Evolutionary conservation across 2,888 invertebrate species (phyloP), one percentile per base, ranked within the genome.

Genomic region (Cheilosia vernalis): DNA sequence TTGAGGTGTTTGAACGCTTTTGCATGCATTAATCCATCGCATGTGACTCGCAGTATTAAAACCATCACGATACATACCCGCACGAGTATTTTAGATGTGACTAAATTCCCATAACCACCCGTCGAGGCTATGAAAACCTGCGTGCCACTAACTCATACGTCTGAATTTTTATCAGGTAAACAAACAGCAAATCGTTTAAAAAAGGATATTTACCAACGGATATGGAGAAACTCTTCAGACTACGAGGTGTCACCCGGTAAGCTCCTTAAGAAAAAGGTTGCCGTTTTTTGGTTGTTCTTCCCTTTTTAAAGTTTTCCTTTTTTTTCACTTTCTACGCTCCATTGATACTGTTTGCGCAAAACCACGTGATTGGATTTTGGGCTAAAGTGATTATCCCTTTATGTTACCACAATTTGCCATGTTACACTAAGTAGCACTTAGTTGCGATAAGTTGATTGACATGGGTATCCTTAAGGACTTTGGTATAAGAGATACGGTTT

Each of bases 141-240:
- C 24, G 51, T 60, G 58, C 10, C 58, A 70, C 24, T 40, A 51
- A 49, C 40, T 24, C 49, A 60, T 60, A 51, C 13, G 51, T 40
- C 17, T 15, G 49, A 49, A 60, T 60, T 51, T 72, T 61, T 30
- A 72, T 60, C 60, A 72, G 51, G 60, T 51, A 72, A 51, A 61
- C 42, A 72, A 61, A 61, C 37, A 19, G 10, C 15, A 53, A 51
- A 51, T 51, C 27, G 42, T 72, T 72, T 30, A 61, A 53, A 51
- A 51, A 72, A 51, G 51, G 72, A 72, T 72, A 60, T 72, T 72
- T 72, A 24, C 60, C 49, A 30, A 60, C 17, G 60, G 60, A 56
- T 49, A 42, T 15, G 66, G 19, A 27, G 40, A 21, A 58, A 33
- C 47, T 47, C 69, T 67, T 55, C 7, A 55, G 24, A 27, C 64